These are phyloP conservation scores for Cepaea nemoralis DNA, from an alignment of 1,140 invertebrate genomes.

Conservation along the genomic window DNA sequence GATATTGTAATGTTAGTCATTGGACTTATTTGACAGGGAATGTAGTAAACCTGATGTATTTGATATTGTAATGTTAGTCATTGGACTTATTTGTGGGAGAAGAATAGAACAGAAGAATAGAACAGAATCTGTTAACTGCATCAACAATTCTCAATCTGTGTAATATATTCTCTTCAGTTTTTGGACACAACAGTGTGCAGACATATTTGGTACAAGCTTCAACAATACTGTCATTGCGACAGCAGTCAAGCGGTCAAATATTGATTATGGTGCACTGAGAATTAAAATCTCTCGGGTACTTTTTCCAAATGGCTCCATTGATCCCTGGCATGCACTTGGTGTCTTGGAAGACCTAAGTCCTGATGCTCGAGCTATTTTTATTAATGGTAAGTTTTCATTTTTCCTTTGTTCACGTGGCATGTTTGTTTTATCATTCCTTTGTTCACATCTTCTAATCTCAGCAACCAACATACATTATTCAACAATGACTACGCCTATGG, in stretches of 20 bases:
- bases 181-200: slow-evolving; percentile 85
- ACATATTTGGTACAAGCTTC: slow-evolving; percentile 82
- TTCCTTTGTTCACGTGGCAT: too few species aligned
- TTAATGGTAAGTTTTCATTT: slow-evolving; percentile 58
- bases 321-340: slow-evolving; percentile 91
- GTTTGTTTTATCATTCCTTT: too few species aligned
- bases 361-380: slow-evolving; percentile 68
- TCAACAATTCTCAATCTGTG: too few species aligned
- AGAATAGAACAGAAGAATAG: too few species aligned
- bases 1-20: too few species aligned
- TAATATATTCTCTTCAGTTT: slow-evolving; percentile 78
- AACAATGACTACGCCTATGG: background rate
- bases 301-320: slow-evolving; percentile 90
- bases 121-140: too few species aligned
- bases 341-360: slow-evolving; percentile 64
- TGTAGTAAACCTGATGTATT: too few species aligned
- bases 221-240: slow-evolving; percentile 76
- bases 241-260: slow-evolving; percentile 82
- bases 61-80: too few species aligned
- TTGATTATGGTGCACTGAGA: slow-evolving; percentile 83
- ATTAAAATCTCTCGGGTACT: slow-evolving; percentile 83
- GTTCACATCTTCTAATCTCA: background rate
- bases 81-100: too few species aligned
- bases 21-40: too few species aligned
- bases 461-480: background rate